Base-by-base conservation (phyloP, 2,113 vertebrate species). In the Callipepla squamata region DNA sequence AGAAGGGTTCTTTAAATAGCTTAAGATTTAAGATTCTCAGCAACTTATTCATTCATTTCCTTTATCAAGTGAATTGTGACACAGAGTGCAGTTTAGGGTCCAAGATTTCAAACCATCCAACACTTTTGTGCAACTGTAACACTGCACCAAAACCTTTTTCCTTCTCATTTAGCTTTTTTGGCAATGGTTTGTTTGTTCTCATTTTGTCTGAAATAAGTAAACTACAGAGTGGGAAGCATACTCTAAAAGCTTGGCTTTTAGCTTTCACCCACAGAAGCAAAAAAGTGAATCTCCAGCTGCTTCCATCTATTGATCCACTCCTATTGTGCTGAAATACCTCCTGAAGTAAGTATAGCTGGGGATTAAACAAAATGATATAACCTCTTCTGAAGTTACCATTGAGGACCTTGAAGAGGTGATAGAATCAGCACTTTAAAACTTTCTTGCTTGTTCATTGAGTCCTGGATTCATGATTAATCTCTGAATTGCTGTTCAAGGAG, bases 261-360 rank as follows among this genome's bases (percentile, higher is more conserved):
- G n/a, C 50, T 92, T 89, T 66, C 36, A 62, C 16, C 65, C 45
- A 59, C 17, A 50, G 36, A 84, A 91, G 58, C 19, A 77, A 80
- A 89, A 91, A 75, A 40, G 34, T 13, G 1, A 51, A 44, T 57
- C 44, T 87, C 53, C 20, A 63, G 57, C 73, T 75, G 34, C 53
- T 93, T 89, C 67, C 62, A 87, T 34, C n/a, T 85, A 81, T 57
- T 92, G 67, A 87, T 92, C 45, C 21, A 6, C 10, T 80, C 38
- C 45, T 25, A 34, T 34, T 45, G 81, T 53, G 36, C 75, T 79
- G 70, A 92, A 95, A 91, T 58, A 42, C 38, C 67, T 48, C 36
- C 59, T 66, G 67, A 87, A 80, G 48, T 48, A 2, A 0, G 7
- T 30, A 13, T 18, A 79, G 62, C 30, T 65, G 69, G 14, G 44